These are phyloP conservation scores for Tetragonula carbonaria DNA, from an alignment of 2,888 invertebrate genomes.

Conservation along the genomic window DNA sequence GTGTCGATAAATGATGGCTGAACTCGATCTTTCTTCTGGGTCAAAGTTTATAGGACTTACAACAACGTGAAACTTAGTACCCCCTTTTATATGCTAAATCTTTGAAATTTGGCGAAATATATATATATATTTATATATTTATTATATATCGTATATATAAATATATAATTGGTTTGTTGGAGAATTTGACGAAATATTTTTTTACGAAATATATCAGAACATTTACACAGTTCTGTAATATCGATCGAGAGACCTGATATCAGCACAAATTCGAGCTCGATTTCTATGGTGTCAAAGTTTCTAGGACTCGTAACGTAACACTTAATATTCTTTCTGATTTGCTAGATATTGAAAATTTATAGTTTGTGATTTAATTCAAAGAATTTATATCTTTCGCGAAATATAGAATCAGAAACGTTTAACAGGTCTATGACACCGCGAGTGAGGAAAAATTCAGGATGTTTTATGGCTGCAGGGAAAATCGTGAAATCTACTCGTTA, in stretches of 20 bases:
- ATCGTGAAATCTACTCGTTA: not conserved
- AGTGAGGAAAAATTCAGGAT: not conserved
- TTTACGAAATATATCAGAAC: not conserved
- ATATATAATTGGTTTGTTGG: no score
- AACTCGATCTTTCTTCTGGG: not conserved
- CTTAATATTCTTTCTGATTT: no score
- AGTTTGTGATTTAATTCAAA: not conserved
- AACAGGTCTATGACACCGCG: not conserved
- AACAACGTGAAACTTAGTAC: not conserved
- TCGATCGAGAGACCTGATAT: no score
- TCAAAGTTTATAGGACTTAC: not conserved
- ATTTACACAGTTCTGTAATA: no score
- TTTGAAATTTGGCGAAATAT: not conserved
- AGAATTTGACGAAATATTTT: not conserved
- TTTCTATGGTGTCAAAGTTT: no score
- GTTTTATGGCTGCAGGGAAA: not conserved
- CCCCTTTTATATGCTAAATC: not conserved
- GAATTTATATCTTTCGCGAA: not conserved
- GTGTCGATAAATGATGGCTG: conserved; percentile 18
- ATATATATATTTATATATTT: no score
- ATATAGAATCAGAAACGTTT: not conserved
- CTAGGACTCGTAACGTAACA: no score
- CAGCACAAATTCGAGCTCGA: no score
- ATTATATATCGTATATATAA: no score
- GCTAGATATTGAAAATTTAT: no score